phyloP scores from a whole-genome alignment of 2,113 vertebrate species.

The Sander vitreus region DNA sequence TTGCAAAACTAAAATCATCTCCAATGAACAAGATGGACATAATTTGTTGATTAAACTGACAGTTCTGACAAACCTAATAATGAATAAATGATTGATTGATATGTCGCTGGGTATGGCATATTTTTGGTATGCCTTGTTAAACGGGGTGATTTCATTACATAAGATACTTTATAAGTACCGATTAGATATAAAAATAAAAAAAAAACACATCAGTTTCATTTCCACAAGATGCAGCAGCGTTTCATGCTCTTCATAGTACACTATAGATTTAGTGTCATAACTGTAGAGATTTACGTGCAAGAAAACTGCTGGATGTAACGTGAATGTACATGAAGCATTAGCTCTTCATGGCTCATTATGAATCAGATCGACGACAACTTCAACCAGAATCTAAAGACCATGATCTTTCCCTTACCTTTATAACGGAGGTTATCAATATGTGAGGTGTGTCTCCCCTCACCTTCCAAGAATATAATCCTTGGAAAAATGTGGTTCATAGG shows the following conservation, averaged over 20 bases:
- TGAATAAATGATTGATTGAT: neutral
- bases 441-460: neutral
- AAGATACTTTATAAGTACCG: no score
- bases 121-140: neutral
- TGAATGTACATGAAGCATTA: neutral
- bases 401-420: neutral
- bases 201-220: neutral
- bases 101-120: neutral
- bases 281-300: neutral
- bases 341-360: neutral
- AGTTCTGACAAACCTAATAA: neutral
- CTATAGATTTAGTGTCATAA: neutral
- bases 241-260: neutral
- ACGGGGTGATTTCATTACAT: neutral
- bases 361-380: neutral
- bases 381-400: neutral
- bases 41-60: neutral
- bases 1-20: constrained; percentile 3
- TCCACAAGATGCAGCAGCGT: neutral
- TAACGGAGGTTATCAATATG: neutral
- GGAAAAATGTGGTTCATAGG: neutral
- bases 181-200: neutral
- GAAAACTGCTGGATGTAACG: neutral
- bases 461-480: neutral
- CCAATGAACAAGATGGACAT: neutral